Conservation (phyloP, 2,113 vertebrate genomes). For the Sylvietta virens region DNA sequence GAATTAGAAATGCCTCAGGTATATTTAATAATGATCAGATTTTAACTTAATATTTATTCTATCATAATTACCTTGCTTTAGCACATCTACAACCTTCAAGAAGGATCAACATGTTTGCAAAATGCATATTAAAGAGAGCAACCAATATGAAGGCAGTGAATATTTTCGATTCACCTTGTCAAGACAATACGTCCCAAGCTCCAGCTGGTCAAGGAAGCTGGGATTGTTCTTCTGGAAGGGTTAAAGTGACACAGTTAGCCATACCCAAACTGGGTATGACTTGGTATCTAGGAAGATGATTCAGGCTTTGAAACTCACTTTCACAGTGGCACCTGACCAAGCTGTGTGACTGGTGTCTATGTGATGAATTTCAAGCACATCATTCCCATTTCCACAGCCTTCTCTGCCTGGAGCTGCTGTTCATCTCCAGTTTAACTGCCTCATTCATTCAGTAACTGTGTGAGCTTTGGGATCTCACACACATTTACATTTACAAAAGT, state of each 20-base stretch:
- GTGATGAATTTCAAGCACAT: neutral
- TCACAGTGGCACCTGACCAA: neutral
- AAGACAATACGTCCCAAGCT: neutral
- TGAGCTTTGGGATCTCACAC: neutral
- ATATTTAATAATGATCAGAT: neutral
- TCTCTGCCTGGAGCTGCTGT: neutral
- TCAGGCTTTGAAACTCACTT: neutral
- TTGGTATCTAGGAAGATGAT: neutral
- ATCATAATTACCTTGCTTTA: neutral
- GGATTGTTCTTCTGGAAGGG: neutral
- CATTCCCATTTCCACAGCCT: neutral
- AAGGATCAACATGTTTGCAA: neutral
- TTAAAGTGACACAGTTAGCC: neutral
- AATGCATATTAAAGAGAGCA: neutral
- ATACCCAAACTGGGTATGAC: neutral
- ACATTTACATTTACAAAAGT: neutral
- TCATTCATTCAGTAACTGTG: neutral
- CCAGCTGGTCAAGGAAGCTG: neutral
- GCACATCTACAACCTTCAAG: neutral
- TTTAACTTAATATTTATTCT: conserved; percentile 18
- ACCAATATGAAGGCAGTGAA: neutral
- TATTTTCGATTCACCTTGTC: neutral
- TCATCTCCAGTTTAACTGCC: neutral
- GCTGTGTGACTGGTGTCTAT: neutral
- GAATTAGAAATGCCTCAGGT: neutral